phyloP scores from a whole-genome alignment of 1,140 invertebrate species.

The Cyclina sinensis region DNA sequence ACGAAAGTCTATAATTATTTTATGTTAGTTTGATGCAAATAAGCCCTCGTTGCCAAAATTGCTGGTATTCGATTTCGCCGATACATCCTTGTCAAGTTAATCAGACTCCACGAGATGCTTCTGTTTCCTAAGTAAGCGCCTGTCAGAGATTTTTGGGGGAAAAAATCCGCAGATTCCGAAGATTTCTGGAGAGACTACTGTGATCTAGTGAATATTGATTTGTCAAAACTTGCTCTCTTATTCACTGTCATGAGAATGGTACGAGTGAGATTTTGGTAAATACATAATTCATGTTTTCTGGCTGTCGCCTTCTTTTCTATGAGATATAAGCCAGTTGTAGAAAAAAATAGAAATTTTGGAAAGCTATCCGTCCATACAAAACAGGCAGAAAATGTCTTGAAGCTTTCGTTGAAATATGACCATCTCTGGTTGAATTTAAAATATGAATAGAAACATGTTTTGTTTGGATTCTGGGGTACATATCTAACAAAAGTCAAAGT shows the following conservation, averaged over 20 bases:
- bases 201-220: conserved; percentile 52
- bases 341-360: neutral
- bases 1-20: neutral
- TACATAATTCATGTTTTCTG: conserved; percentile 59
- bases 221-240: conserved; percentile 24
- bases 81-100: conserved; percentile 27
- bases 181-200: conserved; percentile 17
- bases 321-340: conserved; percentile 22
- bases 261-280: conserved; percentile 35
- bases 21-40: neutral
- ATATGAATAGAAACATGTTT: too few species aligned
- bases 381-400: neutral
- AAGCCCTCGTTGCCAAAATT: neutral
- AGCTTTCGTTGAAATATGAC: neutral
- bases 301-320: neutral
- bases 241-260: conserved; percentile 35
- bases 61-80: conserved; percentile 11
- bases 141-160: conserved; percentile 28
- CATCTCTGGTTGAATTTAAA: too few species aligned
- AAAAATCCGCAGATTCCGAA: conserved; percentile 18
- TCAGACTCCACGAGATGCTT: neutral
- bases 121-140: conserved; percentile 38
- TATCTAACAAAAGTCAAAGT: too few species aligned
- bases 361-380: conserved; percentile 4
- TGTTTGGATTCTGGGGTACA: too few species aligned